These are phyloP conservation scores for Macrostomum lignano DNA, from an alignment of 1,140 invertebrate genomes.

Conservation along the genomic window DNA sequence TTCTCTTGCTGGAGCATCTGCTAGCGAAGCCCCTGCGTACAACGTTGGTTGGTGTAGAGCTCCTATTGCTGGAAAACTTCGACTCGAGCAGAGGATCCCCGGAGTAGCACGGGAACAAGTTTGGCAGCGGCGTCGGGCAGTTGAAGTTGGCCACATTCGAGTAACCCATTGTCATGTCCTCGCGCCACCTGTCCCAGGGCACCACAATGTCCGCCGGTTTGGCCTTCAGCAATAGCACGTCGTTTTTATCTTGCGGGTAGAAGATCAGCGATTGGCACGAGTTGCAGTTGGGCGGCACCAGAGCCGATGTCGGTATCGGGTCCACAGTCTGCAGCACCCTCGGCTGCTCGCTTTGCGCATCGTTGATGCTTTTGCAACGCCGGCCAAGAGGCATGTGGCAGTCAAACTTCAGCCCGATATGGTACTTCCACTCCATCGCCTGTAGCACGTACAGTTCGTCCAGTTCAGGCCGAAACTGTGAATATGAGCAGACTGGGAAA, in stretches of 20 bases:
- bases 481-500: neutral
- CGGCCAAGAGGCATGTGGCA: slow-evolving; percentile 1
- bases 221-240: slow-evolving; percentile 2
- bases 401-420: slow-evolving; percentile 4
- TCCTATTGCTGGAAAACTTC: too few species aligned
- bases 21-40: too few species aligned
- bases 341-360: slow-evolving; percentile 4
- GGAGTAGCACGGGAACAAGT: too few species aligned
- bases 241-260: slow-evolving; percentile 3
- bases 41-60: too few species aligned
- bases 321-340: neutral
- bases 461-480: too few species aligned
- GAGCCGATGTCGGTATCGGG: slow-evolving; percentile 1
- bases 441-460: slow-evolving; percentile 3
- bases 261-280: slow-evolving; percentile 4
- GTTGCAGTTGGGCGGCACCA: slow-evolving; percentile 5
- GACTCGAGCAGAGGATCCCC: too few species aligned
- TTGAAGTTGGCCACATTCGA: too few species aligned
- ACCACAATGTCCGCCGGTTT: slow-evolving; percentile 1
- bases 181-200: slow-evolving; percentile 2
- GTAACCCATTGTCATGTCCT: too few species aligned
- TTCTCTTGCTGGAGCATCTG: too few species aligned
- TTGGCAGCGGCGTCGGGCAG: too few species aligned
- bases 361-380: slow-evolving; percentile 2
- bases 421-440: slow-evolving; percentile 6